Conservation (phyloP, 2,113 vertebrate species). For the Nymphicus hollandicus region DNA sequence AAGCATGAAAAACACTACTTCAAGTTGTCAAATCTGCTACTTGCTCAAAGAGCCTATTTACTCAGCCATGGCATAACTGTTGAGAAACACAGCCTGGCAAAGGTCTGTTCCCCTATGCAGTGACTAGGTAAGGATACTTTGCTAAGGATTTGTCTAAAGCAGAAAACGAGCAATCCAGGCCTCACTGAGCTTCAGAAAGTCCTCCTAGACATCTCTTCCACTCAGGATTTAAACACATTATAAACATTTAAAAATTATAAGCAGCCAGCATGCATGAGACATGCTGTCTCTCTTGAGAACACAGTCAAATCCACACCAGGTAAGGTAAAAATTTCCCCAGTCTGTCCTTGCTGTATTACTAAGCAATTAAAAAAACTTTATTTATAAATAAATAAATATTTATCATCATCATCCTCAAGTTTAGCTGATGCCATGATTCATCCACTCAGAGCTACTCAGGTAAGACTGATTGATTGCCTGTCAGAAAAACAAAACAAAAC, state of each 20-base stretch:
- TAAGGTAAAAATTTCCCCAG: background rate
- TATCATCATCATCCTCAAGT: background rate
- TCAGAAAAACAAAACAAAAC: background rate
- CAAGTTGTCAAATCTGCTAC: background rate
- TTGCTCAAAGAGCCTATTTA: background rate
- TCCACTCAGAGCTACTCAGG: background rate
- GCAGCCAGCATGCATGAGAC: background rate
- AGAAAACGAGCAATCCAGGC: background rate
- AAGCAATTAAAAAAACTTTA: background rate
- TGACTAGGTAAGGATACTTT: background rate
- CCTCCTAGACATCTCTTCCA: background rate
- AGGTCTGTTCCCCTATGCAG: background rate
- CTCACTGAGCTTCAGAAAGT: background rate
- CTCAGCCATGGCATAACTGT: background rate
- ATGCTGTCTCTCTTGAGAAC: background rate
- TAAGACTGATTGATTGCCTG: background rate
- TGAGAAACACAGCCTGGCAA: background rate
- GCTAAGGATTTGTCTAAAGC: background rate
- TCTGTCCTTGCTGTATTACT: background rate
- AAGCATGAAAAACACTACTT: background rate
- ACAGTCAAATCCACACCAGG: background rate
- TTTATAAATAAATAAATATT: no score
- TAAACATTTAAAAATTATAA: background rate
- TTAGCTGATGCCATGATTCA: background rate
- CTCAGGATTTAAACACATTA: background rate